Base-by-base conservation (phyloP, 1,140 invertebrate genomes). In the Apis florea region DNA sequence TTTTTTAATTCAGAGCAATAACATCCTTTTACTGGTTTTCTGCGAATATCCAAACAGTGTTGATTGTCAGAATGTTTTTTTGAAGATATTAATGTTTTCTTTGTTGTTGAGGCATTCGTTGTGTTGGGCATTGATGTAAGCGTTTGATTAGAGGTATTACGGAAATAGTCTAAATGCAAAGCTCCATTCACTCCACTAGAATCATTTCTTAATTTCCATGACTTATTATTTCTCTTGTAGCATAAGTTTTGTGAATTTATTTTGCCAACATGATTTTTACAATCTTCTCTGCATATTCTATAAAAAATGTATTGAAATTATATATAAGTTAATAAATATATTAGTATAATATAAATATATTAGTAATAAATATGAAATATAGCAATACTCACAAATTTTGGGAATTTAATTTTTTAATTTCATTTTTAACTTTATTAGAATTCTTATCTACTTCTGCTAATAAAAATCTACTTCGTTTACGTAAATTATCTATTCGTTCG, bases 11-110 rank as follows among this genome's bases (percentile, higher is more conserved):
- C 84, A 9, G 64, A 21, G 70, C 92, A 93, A 53, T 93, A 93
- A 78, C 92, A 93, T 47, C 84, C 91, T 70, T 88, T 90, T 11
- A 91, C 86, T 11, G 90, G 89, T 54, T 88, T 90, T 49, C 90
- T 89, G 9, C 74, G 63, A 11, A 85, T 47, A 0, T 75, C 53
- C 0, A 21, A 6, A 0, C 47, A 26, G 2, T 40, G 47, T 19
- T 64, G 68, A 40, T 86, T 47, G n/a, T 24, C 72, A 0, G 54
- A 75, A 69, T 71, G 71, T 70, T 87, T 88, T n/a, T 91, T 91
- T 12, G 91, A 91, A 31, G 85, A 82, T 72, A 91, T 76, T 17
- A 87, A 61, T 19, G 90, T 54, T 76, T 85, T 90, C 70, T 73
- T 61, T 21, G 64, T n/a, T 10, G 63, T 71, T 80, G 71, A 80